Base-by-base conservation (phyloP, 1,140 invertebrate genomes). In the Phortica variegata region DNA sequence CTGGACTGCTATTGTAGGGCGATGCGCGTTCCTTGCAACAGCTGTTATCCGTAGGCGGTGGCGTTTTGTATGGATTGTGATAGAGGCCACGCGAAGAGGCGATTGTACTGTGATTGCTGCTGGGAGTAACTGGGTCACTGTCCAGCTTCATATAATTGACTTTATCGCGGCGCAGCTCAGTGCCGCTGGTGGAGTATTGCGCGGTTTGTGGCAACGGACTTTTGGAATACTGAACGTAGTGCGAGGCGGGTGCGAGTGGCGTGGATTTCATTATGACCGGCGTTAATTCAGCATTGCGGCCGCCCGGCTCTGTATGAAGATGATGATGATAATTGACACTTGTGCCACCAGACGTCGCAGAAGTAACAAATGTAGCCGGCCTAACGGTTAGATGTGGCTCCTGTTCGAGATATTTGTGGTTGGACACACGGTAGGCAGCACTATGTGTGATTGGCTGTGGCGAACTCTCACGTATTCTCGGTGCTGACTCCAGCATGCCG, bases 21-120 rank as follows among this genome's bases (percentile, higher is more conserved):
- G 42, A 38, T 16, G 42, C 23, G 23, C 39, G 9, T 43, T 63
- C 56, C 18, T 54, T 26, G 40, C 47, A 48, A 18, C 41, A 21
- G 9, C 12, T 15, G 20, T 17, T 33, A 34, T 46, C 48, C 8
- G 34, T 52, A 23, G 42, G 41, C 16, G 45, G 45, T 36, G 61
- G 46, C 7, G 43, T 49, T 31, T 58, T 69, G 34, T 69, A 73
- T 2, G 69, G 69, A 56, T 73, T 73, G 20, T 63, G 52, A 51
- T 72, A 73, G 2, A 72, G 19, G 6, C 20, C 43, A 44, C 26
- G 23, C 5, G 23, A 26, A 26, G 5, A 26, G 23, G 23, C 23
- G 23, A 26, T 26, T 26, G 5, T 6, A 26, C 5, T 26, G 23
- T 26, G 23, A 10, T 26, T 26, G 5, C n/a, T n/a, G n/a, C n/a